Conservation (phyloP, 2,113 vertebrate species). For the Dermatemys mawii region DNA sequence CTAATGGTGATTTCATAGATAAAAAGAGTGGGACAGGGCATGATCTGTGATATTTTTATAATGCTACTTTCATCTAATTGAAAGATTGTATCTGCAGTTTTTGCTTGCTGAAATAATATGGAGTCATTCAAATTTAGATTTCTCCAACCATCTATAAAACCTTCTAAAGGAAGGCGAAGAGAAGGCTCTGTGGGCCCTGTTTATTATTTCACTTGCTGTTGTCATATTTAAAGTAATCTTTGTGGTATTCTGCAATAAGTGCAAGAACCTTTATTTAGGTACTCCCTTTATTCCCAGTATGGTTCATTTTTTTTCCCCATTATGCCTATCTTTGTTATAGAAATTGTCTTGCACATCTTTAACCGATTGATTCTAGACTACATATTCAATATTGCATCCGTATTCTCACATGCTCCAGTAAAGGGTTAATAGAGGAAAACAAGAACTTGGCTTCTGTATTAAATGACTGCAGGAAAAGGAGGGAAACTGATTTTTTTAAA, state of each 20-base stretch:
- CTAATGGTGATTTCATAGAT: background rate
- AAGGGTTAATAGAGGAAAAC: background rate
- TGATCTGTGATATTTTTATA: rapidly evolving
- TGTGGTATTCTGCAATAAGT: background rate
- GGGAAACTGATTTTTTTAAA: background rate
- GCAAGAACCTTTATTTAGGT: rapidly evolving
- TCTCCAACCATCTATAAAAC: background rate
- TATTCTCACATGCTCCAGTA: conserved; percentile 6
- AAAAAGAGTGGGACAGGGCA: background rate
- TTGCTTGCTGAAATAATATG: background rate
- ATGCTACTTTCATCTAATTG: background rate
- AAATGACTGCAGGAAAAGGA: rapidly evolving
- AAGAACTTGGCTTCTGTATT: background rate
- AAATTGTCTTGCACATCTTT: background rate
- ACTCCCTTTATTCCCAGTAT: background rate
- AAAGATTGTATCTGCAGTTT: background rate
- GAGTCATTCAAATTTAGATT: rapidly evolving
- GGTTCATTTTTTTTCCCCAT: rapidly evolving
- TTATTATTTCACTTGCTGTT: background rate
- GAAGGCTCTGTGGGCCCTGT: background rate
- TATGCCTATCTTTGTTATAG: background rate
- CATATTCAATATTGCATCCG: background rate
- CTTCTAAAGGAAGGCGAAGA: background rate
- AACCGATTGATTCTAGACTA: background rate
- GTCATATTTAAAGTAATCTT: background rate